These are phyloP conservation scores for Nemoura dubitans DNA, from an alignment of 2,888 invertebrate genomes.

Conservation along the genomic window DNA sequence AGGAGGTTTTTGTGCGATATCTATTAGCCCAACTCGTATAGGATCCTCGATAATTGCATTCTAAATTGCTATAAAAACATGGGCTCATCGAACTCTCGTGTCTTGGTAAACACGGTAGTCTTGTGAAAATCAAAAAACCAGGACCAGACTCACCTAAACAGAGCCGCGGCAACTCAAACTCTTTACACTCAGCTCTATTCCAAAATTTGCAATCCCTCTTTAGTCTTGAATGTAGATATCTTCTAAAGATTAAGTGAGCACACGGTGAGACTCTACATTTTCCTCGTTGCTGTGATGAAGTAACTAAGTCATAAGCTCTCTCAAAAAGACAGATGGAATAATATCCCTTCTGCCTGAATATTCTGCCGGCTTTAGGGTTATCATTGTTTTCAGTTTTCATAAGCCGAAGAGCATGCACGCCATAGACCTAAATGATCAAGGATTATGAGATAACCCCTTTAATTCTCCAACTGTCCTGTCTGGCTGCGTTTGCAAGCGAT, in stretches of 20 bases:
- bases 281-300: background rate
- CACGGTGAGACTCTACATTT: background rate
- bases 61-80: constrained; percentile 15
- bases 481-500: background rate
- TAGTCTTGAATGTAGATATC: background rate
- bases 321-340: constrained; percentile 1
- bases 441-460: constrained; percentile 39
- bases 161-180: background rate
- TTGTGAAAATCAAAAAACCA: background rate
- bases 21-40: background rate
- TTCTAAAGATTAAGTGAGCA: background rate
- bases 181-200: background rate
- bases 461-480: constrained; percentile 13
- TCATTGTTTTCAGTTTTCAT: constrained; percentile 39
- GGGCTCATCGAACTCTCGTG: background rate
- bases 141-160: background rate
- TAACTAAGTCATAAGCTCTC: background rate
- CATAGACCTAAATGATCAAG: constrained; percentile 23
- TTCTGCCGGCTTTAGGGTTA: background rate
- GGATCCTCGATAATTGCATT: constrained; percentile 9
- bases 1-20: constrained; percentile 10
- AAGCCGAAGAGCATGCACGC: constrained; percentile 4
- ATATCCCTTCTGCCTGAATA: constrained; percentile 13
- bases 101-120: background rate
- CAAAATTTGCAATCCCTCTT: background rate